Conservation (phyloP, 2,888 invertebrate genomes). For the Anagyrus pseudococci region DNA sequence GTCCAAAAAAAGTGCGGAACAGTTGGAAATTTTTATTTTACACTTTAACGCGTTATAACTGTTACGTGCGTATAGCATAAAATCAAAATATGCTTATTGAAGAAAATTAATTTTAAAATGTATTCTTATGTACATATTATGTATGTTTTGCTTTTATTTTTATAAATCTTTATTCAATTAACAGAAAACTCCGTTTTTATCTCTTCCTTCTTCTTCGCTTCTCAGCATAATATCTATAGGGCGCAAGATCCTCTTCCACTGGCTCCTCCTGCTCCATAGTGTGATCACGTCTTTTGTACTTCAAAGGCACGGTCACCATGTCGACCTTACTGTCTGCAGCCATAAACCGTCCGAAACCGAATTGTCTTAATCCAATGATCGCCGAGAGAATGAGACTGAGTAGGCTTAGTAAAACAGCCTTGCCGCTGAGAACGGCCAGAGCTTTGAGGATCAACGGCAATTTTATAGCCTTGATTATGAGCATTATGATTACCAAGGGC, state of each 20-base stretch:
- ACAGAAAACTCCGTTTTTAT: too few relatives aligned
- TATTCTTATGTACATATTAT: too few relatives aligned
- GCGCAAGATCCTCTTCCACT: constrained; percentile 43
- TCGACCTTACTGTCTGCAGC: constrained; percentile 39
- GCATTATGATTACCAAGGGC: constrained; percentile 69
- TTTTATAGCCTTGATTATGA: constrained; percentile 72
- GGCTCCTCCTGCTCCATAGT: constrained; percentile 31
- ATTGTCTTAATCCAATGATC: constrained; percentile 68
- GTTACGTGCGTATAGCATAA: too few relatives aligned
- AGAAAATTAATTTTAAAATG: too few relatives aligned
- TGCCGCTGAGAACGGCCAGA: constrained; percentile 72
- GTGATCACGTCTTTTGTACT: constrained; percentile 54
- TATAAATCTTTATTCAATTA: too few relatives aligned
- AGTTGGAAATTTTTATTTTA: too few relatives aligned
- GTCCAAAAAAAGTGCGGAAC: too few relatives aligned
- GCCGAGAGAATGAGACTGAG: constrained; percentile 69
- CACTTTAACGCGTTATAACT: too few relatives aligned
- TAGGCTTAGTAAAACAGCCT: constrained; percentile 64
- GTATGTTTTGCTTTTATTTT: too few relatives aligned
- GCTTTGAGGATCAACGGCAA: constrained; percentile 74
- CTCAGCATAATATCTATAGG: constrained; percentile 55
- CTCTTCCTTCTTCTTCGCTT: constrained; percentile 37
- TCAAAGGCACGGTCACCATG: constrained; percentile 46
- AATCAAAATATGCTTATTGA: too few relatives aligned
- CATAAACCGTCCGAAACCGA: constrained; percentile 47